Conservation (phyloP, 1,140 invertebrate genomes). For the Trichomalopsis sarcophagae region DNA sequence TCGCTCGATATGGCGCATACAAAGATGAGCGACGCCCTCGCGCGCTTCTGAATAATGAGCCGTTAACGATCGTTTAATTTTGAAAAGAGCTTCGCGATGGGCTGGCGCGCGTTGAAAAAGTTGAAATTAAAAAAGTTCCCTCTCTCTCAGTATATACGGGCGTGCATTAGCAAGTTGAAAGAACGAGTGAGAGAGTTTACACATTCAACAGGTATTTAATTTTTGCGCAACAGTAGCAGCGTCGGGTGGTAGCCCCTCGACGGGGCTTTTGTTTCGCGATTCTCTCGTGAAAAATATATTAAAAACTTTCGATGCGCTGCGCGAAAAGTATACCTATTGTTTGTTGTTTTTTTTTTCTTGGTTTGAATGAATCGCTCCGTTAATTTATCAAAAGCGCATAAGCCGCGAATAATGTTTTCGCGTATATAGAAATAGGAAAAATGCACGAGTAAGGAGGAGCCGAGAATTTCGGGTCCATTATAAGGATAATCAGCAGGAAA, state of each 20-base stretch:
- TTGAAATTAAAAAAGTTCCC: conserved; percentile 28
- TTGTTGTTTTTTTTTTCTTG: too few species aligned
- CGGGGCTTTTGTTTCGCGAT: too few species aligned
- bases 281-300: too few species aligned
- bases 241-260: too few species aligned
- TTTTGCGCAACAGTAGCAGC: background rate
- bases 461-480: conserved; percentile 5
- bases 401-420: too few species aligned
- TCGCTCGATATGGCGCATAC: background rate
- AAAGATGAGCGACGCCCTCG: too few species aligned
- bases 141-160: background rate
- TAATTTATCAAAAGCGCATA: too few species aligned
- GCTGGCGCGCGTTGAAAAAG: background rate
- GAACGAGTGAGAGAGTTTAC: background rate
- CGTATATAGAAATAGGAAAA: too few species aligned
- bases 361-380: too few species aligned
- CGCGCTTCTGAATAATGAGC: background rate
- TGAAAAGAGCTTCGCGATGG: background rate
- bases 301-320: background rate
- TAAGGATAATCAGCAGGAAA: conserved; percentile 65
- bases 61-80: background rate
- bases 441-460: too few species aligned
- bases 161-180: background rate
- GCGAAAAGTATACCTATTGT: too few species aligned
- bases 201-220: conserved; percentile 33